Percentiles rank a stretch among this genome's conserved stretches.
Conservation (phyloP, 2,113 vertebrate genomes). For the Empidonax alnorum region DNA sequence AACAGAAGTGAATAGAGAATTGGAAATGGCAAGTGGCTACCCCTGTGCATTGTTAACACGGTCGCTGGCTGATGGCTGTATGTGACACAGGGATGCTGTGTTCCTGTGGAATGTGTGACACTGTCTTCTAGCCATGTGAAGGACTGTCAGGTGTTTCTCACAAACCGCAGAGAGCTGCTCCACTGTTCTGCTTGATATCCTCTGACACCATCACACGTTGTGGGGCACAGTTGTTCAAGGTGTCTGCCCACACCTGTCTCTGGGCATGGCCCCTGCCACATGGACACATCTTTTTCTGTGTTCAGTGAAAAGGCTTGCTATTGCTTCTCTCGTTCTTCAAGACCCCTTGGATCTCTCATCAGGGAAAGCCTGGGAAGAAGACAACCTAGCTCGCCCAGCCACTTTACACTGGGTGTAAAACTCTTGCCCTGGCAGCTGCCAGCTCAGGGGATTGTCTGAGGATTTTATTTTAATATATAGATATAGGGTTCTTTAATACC, state of each 20-base stretch:
- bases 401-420: neutral
- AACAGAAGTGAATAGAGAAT: neutral
- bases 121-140: neutral
- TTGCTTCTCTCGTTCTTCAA: neutral
- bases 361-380: neutral
- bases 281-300: neutral
- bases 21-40: neutral
- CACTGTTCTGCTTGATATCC: neutral
- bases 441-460: no score
- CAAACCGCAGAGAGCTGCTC: neutral
- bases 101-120: neutral
- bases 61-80: neutral
- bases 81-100: neutral
- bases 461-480: no score
- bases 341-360: neutral
- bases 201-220: neutral
- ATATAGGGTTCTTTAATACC: no score
- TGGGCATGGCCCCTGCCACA: fast-evolving
- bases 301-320: neutral
- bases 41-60: neutral
- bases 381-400: fast-evolving
- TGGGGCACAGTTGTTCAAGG: neutral
- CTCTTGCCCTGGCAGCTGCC: no score
- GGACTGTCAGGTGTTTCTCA: neutral
- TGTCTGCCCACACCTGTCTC: neutral